Percentiles rank a stretch among this genome's conserved stretches.
phyloP scores from a whole-genome alignment of 2,888 invertebrate species.

The Aquatica leii region DNA sequence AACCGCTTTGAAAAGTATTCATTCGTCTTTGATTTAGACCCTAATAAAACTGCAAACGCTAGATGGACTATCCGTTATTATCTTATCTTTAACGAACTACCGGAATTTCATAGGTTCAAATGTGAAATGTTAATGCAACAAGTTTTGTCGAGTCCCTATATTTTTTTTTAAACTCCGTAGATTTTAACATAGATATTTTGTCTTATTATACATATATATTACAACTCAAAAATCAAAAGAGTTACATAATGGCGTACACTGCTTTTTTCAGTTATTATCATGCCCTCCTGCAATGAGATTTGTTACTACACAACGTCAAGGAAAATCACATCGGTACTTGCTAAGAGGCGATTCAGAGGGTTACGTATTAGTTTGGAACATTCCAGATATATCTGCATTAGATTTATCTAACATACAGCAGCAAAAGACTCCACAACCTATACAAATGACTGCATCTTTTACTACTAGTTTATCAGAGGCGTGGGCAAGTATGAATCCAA shows the following conservation, averaged over 20 bases:
- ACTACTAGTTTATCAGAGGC: slow-evolving; percentile 85
- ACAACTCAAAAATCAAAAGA: too few relatives aligned
- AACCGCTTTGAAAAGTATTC: too few relatives aligned
- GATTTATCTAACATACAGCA: slow-evolving; percentile 68
- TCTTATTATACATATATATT: too few relatives aligned
- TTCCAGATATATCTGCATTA: slow-evolving; percentile 81
- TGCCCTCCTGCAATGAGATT: slow-evolving; percentile 93
- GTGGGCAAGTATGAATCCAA: slow-evolving; percentile 87
- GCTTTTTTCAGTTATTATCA: slow-evolving; percentile 75
- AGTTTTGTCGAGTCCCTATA: too few relatives aligned
- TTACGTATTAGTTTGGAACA: slow-evolving; percentile 86
- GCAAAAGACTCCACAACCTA: slow-evolving; percentile 59
- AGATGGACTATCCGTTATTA: background rate
- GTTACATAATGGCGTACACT: too few relatives aligned
- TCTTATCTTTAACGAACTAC: too few relatives aligned
- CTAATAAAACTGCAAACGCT: background rate
- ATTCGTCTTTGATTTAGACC: too few relatives aligned
- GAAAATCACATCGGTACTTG: slow-evolving; percentile 72
- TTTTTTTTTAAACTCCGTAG: too few relatives aligned
- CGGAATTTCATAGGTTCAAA: too few relatives aligned
- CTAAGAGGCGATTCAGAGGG: slow-evolving; percentile 93
- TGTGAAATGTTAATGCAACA: too few relatives aligned
- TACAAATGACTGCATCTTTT: slow-evolving; percentile 75
- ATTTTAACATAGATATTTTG: too few relatives aligned
- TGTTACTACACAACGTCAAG: slow-evolving; percentile 73